Conservation (phyloP, 2,113 vertebrate species). For the Nerophis ophidion region DNA sequence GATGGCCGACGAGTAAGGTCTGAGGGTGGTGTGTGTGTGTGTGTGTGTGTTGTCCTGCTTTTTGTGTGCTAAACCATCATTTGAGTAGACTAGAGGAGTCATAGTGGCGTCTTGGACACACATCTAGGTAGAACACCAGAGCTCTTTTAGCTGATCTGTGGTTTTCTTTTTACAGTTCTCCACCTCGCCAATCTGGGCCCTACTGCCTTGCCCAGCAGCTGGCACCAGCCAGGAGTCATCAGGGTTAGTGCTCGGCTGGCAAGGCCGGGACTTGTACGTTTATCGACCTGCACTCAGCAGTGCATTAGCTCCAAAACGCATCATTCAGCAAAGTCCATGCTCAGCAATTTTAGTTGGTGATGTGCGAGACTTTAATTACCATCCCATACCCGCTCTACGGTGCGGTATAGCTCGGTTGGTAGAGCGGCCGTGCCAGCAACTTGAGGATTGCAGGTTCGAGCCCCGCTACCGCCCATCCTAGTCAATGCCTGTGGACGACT, state of each 20-base stretch:
- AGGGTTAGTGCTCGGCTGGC: constrained; percentile 69
- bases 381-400: too few species aligned
- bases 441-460: too few species aligned
- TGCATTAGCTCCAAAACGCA: constrained; percentile 9
- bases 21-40: constrained; percentile 47
- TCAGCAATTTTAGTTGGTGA: constrained; percentile 21
- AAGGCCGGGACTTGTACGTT: constrained; percentile 40
- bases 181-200: constrained; percentile 27
- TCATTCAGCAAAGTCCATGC: constrained; percentile 19
- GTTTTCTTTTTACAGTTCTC: constrained; percentile 54
- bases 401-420: too few species aligned
- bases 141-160: constrained; percentile 54
- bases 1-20: constrained; percentile 67
- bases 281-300: constrained; percentile 48
- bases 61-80: constrained; percentile 56
- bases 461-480: too few species aligned
- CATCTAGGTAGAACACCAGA: too few species aligned
- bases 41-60: constrained; percentile 27
- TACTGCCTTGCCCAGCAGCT: constrained; percentile 36
- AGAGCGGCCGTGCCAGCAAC: too few species aligned
- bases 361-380: too few species aligned
- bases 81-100: constrained; percentile 30
- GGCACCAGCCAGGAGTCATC: constrained; percentile 63
- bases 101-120: constrained; percentile 9
- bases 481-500: too few species aligned